Evolutionary conservation across 2,888 invertebrate genomes (phyloP).

Genomic region (Lypha dubia): DNA sequence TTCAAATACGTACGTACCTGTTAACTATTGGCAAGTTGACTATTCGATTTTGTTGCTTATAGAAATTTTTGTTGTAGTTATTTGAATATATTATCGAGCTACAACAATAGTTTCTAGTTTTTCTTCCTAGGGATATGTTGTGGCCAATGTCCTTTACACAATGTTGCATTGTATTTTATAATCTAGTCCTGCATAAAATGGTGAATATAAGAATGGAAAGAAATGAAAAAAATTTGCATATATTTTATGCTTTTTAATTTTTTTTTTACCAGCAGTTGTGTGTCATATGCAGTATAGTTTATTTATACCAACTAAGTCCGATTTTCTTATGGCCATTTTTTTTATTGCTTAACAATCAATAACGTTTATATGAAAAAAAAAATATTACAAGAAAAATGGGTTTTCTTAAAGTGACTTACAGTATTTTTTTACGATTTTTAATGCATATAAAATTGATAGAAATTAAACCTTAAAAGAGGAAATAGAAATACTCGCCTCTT

Average conservation of each 20-base stretch:
- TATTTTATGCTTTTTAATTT: not conserved
- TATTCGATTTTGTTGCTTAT: constrained; percentile 22
- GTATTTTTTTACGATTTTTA: not conserved
- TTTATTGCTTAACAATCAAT: constrained; percentile 4
- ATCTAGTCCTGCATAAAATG: constrained; percentile 24
- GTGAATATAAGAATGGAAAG: not conserved
- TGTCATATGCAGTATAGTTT: constrained; percentile 35
- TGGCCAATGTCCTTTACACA: constrained; percentile 19
- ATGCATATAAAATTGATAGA: not conserved
- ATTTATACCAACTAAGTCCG: not conserved
- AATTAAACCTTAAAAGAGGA: not conserved
- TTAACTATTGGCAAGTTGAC: constrained; percentile 47
- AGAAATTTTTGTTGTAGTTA: constrained; percentile 37
- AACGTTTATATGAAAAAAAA: not conserved
- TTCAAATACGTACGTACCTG: constrained; percentile 56
- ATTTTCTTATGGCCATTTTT: not conserved
- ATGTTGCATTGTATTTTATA: constrained; percentile 42
- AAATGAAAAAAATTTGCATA: not conserved
- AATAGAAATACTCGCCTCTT: not conserved
- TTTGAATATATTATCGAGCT: constrained; percentile 55
- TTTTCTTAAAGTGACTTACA: not conserved
- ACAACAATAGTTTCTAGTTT: constrained; percentile 36
- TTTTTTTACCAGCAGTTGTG: not conserved
- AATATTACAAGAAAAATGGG: not conserved
- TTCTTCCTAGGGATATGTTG: constrained; percentile 15